Evolutionary conservation across 2,797 vertebrate species (phyloP).

Genomic region (Enteromius argenteus): DNA sequence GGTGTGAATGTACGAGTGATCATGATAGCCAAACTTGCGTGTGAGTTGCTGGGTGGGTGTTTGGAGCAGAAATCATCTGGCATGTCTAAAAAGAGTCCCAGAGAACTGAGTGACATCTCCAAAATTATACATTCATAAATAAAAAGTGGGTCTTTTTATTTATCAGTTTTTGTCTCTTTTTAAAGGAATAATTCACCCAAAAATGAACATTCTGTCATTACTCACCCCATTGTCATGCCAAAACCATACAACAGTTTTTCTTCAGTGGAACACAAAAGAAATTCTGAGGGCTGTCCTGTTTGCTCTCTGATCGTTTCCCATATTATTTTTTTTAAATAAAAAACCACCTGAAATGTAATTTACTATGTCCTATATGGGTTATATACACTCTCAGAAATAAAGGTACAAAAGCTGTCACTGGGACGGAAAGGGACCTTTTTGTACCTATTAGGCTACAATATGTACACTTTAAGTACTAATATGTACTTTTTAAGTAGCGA

Average conservation of each 20-base stretch:
- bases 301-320: neutral
- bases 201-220: neutral
- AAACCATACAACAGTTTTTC: neutral
- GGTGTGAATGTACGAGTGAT: conserved; percentile 22
- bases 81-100: conserved; percentile 34
- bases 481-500: too few species aligned
- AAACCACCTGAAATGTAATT: neutral
- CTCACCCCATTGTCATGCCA: neutral
- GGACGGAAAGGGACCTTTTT: too few species aligned
- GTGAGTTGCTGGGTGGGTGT: conserved; percentile 34
- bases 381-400: neutral
- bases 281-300: neutral
- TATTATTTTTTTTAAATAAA: too few species aligned
- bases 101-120: conserved; percentile 50
- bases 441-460: too few species aligned
- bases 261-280: neutral
- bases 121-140: conserved; percentile 26
- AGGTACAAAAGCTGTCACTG: too few species aligned
- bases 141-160: neutral
- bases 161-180: conserved; percentile 1
- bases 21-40: conserved; percentile 19
- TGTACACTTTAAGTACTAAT: too few species aligned
- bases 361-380: neutral
- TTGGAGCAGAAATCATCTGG: conserved; percentile 35
- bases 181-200: neutral